Conservation (phyloP, 1,140 invertebrate species). For the Eueides isabella region DNA sequence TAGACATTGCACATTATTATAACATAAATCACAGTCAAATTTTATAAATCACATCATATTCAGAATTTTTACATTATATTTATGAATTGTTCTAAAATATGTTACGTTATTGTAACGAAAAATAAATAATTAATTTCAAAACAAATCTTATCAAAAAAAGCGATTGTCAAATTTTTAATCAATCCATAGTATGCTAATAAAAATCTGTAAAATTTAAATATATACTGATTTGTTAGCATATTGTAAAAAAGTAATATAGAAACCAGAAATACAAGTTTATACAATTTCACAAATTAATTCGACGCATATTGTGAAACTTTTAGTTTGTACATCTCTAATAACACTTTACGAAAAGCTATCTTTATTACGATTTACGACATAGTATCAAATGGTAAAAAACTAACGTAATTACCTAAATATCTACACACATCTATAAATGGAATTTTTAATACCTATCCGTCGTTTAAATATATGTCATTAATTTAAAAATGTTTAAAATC, state of each 20-base stretch:
- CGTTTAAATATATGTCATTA: too few relatives aligned
- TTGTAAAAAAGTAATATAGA: background rate
- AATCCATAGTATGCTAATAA: too few relatives aligned
- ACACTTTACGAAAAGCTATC: background rate
- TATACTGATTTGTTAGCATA: background rate
- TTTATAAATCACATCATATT: background rate
- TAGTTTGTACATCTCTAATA: background rate
- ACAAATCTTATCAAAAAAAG: background rate
- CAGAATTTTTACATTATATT: background rate
- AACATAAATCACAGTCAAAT: background rate
- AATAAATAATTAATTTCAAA: background rate
- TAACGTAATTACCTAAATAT: background rate
- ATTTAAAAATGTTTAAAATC: too few relatives aligned
- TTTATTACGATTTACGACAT: background rate
- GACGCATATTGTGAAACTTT: background rate
- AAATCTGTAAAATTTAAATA: background rate
- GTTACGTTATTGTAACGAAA: background rate
- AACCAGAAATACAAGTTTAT: background rate
- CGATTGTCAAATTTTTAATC: background rate
- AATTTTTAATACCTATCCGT: background rate
- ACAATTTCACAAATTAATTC: background rate
- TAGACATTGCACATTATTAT: constrained; percentile 2
- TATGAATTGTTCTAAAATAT: background rate
- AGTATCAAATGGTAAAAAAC: background rate
- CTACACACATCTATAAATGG: background rate